A percentile compares a stretch with the other conserved stretches of the same genome.
phyloP scores from a whole-genome alignment of 2,888 invertebrate species.

The Slavum lentiscoides region DNA sequence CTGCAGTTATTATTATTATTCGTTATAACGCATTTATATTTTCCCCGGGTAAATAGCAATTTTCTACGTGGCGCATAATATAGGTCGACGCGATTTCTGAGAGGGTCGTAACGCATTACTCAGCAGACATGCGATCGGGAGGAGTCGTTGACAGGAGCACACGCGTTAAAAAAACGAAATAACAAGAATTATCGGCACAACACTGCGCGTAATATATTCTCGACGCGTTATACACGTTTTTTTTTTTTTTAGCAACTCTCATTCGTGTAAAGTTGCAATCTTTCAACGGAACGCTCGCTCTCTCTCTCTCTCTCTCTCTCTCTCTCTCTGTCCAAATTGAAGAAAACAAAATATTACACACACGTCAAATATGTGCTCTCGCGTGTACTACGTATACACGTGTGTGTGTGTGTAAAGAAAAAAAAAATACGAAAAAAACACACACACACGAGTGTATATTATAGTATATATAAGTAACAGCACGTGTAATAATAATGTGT shows the following conservation, averaged over 20 bases:
- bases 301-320: conserved; percentile 30
- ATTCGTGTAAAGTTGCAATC: conserved; percentile 52
- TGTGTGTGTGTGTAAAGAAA: too few species aligned
- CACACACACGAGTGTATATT: background rate
- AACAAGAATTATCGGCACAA: conserved; percentile 31
- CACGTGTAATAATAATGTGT: conserved; percentile 27
- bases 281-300: conserved; percentile 34
- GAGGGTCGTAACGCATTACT: conserved; percentile 1
- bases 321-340: conserved; percentile 25
- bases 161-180: background rate
- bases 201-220: background rate
- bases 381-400: background rate
- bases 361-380: background rate
- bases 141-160: conserved; percentile 29
- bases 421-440: conserved; percentile 7
- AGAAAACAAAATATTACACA: conserved; percentile 33
- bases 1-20: too few species aligned
- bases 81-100: background rate
- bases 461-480: background rate
- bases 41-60: too few species aligned
- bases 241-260: background rate
- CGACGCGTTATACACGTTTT: conserved; percentile 3
- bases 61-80: background rate
- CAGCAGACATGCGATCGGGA: conserved; percentile 29
- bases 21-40: too few species aligned